Percentiles rank a stretch among this genome's conserved stretches.
Conservation (phyloP, 2,888 invertebrate genomes). For the Andricus curvator region DNA sequence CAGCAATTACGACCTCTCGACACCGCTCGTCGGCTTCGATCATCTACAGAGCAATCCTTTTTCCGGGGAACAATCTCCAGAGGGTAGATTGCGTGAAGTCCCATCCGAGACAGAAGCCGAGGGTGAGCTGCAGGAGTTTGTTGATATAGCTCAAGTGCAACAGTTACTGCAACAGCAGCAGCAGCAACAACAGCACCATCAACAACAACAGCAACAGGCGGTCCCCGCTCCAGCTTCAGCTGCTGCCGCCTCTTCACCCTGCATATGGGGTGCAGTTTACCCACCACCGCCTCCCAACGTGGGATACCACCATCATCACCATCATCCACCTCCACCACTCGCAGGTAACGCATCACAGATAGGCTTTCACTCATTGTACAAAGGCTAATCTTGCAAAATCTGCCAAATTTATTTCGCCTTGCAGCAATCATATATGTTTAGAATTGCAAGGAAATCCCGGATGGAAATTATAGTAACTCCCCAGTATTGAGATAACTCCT, state of each 20-base stretch:
- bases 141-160: conserved; percentile 91
- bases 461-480: too few relatives aligned
- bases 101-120: conserved; percentile 69
- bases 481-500: too few relatives aligned
- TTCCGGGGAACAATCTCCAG: conserved; percentile 64
- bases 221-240: conserved; percentile 58
- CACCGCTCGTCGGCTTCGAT: conserved; percentile 75
- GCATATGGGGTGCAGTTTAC: conserved; percentile 69
- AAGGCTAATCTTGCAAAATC: conserved; percentile 3
- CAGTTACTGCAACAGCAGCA: conserved; percentile 83
- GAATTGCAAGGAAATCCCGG: too few relatives aligned
- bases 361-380: background rate
- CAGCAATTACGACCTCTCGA: conserved; percentile 73
- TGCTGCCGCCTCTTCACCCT: conserved; percentile 62
- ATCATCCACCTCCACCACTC: conserved; percentile 64
- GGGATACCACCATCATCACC: conserved; percentile 70
- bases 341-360: conserved; percentile 62
- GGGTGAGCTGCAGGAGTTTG: conserved; percentile 82
- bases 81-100: conserved; percentile 66
- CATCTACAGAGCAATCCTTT: conserved; percentile 73
- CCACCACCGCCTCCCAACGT: conserved; percentile 71
- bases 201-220: conserved; percentile 58
- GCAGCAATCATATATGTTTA: background rate
- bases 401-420: background rate
- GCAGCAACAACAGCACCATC: conserved; percentile 79